A percentile compares a stretch with the other conserved stretches of the same genome.
phyloP scores from a whole-genome alignment of 2,888 invertebrate genomes.

The Pterostichus madidus region DNA sequence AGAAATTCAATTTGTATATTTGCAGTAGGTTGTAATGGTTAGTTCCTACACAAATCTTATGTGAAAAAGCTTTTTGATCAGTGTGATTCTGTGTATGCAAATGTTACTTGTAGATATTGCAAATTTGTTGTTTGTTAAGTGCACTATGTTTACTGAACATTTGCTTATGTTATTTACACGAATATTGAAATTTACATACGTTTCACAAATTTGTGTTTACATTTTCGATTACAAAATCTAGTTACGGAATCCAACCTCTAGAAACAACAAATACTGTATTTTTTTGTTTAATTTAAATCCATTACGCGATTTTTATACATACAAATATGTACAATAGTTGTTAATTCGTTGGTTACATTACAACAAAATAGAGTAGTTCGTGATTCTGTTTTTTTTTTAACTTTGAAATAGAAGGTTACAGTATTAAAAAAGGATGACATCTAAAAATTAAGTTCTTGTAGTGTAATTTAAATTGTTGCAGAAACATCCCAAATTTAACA shows the following conservation, averaged over 20 bases:
- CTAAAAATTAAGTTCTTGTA: no score
- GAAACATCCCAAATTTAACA: no score
- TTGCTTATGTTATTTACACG: slow-evolving; percentile 45
- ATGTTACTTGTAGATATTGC: slow-evolving; percentile 46
- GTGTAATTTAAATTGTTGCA: no score
- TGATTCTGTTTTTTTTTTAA: no score
- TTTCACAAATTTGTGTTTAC: slow-evolving; percentile 43
- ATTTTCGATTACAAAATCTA: slow-evolving; percentile 33
- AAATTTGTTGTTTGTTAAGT: slow-evolving; percentile 49
- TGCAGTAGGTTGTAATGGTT: slow-evolving; percentile 1
- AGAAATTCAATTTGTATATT: slow-evolving; percentile 6
- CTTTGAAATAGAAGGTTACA: no score
- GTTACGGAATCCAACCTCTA: slow-evolving; percentile 5
- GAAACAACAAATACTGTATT: slow-evolving; percentile 2
- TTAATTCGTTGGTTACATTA: no score
- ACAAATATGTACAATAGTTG: no score
- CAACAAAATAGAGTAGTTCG: no score
- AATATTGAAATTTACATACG: slow-evolving; percentile 51
- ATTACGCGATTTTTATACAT: background rate
- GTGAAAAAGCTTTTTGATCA: background rate
- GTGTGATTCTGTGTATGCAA: slow-evolving; percentile 6
- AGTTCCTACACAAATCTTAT: background rate
- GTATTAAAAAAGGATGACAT: no score
- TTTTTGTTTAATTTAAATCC: background rate
- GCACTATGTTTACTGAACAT: slow-evolving; percentile 29